A percentile compares a stretch with the other conserved stretches of the same genome.
These are phyloP conservation scores for Caenorhabditis plicata DNA, from an alignment of 2,888 invertebrate species.

Conservation along the genomic window DNA sequence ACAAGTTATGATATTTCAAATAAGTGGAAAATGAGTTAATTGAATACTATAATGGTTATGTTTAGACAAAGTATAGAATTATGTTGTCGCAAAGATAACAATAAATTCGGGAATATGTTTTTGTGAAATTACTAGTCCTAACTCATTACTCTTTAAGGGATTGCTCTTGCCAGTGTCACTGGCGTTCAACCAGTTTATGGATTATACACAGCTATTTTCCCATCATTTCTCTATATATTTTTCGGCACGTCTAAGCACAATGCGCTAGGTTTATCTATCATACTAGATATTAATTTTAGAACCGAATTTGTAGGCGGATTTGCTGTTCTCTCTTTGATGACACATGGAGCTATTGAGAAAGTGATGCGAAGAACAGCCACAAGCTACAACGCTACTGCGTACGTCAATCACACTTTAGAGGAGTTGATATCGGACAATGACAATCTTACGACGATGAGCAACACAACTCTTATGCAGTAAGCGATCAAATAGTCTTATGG, in stretches of 20 bases:
- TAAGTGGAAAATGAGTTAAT: too few species aligned
- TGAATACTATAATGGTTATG: too few species aligned
- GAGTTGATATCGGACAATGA: slow-evolving; percentile 25
- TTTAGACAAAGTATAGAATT: too few species aligned
- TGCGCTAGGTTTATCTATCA: slow-evolving; percentile 46
- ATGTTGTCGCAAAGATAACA: too few species aligned
- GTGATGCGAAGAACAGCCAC: slow-evolving; percentile 42
- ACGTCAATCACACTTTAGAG: slow-evolving; percentile 38
- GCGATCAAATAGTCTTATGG: background rate
- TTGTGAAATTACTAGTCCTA: background rate
- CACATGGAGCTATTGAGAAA: slow-evolving; percentile 61
- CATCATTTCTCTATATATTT: slow-evolving; percentile 63
- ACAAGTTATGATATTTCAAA: too few species aligned
- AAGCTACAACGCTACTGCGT: slow-evolving; percentile 38
- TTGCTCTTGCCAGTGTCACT: slow-evolving; percentile 62
- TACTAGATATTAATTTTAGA: background rate
- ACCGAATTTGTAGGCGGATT: slow-evolving; percentile 49
- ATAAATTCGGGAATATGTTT: too few species aligned
- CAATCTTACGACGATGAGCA: slow-evolving; percentile 28
- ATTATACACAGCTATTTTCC: slow-evolving; percentile 63
- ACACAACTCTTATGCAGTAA: slow-evolving; percentile 36
- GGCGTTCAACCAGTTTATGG: slow-evolving; percentile 64
- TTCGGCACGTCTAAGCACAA: slow-evolving; percentile 64
- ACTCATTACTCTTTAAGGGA: slow-evolving; percentile 44
- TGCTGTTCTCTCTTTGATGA: slow-evolving; percentile 62